Evolutionary conservation across 1,140 invertebrate genomes (phyloP).

Genomic region (Bilobella aurantiaca): DNA sequence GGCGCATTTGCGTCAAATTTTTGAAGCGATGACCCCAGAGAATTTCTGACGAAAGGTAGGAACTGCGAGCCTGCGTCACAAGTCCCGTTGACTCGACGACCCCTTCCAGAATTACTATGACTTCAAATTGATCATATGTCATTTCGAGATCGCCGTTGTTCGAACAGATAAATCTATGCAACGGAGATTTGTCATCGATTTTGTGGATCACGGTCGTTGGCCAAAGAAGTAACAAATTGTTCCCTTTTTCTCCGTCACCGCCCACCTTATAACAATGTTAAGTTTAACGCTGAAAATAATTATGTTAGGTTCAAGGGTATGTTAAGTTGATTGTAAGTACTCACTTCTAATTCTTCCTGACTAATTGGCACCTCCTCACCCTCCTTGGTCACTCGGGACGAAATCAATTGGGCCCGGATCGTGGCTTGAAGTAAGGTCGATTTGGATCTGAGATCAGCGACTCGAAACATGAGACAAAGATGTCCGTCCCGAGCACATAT

Average conservation of each 20-base stretch:
- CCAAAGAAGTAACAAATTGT: slow-evolving; percentile 63
- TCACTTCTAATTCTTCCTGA: slow-evolving; percentile 57
- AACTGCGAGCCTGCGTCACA: slow-evolving; percentile 57
- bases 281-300: background rate
- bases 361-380: slow-evolving; percentile 49
- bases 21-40: slow-evolving; percentile 85
- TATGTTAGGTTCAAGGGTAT: background rate
- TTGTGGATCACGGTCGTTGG: slow-evolving; percentile 53
- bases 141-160: slow-evolving; percentile 48
- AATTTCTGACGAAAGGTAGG: slow-evolving; percentile 77
- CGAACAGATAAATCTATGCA: slow-evolving; percentile 45
- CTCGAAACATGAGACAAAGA: slow-evolving; percentile 54
- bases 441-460: slow-evolving; percentile 79
- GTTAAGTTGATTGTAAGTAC: background rate
- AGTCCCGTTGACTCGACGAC: slow-evolving; percentile 43
- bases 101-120: slow-evolving; percentile 80
- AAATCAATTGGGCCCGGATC: slow-evolving; percentile 72
- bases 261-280: slow-evolving; percentile 43
- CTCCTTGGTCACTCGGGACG: slow-evolving; percentile 48
- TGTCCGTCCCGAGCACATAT: slow-evolving; percentile 42
- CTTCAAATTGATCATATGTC: slow-evolving; percentile 55
- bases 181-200: slow-evolving; percentile 48
- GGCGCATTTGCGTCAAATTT: slow-evolving; percentile 65
- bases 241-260: slow-evolving; percentile 57
- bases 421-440: slow-evolving; percentile 85